These are phyloP conservation scores for Enteromius argenteus DNA, from an alignment of 2,797 vertebrate species.

Conservation along the genomic window DNA sequence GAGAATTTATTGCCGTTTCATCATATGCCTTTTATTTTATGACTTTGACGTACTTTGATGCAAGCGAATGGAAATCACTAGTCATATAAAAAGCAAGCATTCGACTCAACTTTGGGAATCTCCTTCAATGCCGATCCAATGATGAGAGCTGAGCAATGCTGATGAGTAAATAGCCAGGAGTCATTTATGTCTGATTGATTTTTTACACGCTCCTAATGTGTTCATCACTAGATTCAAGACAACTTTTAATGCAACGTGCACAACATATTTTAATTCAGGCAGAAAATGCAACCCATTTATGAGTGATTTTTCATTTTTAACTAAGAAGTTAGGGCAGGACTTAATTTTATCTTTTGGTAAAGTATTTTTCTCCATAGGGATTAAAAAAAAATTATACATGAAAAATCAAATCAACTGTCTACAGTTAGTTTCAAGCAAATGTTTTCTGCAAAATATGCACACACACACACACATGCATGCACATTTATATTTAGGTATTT, in stretches of 20 bases:
- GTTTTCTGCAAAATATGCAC: not conserved
- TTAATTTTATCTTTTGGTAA: not conserved
- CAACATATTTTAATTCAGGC: not conserved
- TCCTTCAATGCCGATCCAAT: constrained; percentile 29
- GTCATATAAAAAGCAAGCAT: constrained; percentile 20
- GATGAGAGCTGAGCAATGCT: constrained; percentile 52
- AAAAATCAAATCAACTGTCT: not conserved
- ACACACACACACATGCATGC: not conserved
- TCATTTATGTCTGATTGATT: constrained; percentile 46
- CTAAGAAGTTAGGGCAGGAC: not conserved
- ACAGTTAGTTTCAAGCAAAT: not conserved
- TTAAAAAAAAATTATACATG: not conserved
- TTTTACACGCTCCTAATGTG: constrained; percentile 17
- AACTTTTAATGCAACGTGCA: not conserved
- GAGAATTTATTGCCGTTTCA: constrained; percentile 14
- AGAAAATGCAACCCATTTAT: not conserved
- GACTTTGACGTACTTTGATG: constrained; percentile 22
- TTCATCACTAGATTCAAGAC: not conserved
- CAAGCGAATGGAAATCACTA: not conserved
- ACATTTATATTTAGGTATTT: not conserved
- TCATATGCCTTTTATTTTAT: constrained; percentile 33
- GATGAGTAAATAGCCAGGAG: constrained; percentile 53
- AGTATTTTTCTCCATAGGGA: not conserved
- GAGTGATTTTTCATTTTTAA: not conserved
- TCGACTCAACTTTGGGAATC: constrained; percentile 29